phyloP scores from a whole-genome alignment of 2,113 vertebrate species.

The Heterotilapia buettikoferi region DNA sequence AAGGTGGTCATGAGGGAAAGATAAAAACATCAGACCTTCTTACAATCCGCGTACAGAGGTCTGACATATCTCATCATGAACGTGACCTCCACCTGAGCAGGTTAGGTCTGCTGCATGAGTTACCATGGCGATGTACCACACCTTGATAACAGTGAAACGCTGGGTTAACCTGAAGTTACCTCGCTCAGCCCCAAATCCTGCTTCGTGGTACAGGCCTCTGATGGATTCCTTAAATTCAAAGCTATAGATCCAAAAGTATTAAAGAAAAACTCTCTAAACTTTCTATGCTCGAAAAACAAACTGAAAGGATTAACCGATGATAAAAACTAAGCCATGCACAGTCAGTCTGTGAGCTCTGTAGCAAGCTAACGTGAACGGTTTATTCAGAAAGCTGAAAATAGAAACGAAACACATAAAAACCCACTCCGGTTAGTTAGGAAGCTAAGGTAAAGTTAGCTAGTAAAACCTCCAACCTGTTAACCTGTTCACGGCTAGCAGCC shows the following conservation, averaged over 20 bases:
- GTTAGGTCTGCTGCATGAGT: neutral
- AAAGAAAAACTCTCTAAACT: neutral
- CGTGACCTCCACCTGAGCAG: neutral
- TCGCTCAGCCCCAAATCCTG: fast-evolving
- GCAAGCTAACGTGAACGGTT: neutral
- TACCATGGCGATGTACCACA: neutral
- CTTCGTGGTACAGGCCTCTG: neutral
- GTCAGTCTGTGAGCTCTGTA: neutral
- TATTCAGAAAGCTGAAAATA: neutral
- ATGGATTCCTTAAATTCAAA: neutral
- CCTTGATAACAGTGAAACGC: neutral
- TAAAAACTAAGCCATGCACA: neutral
- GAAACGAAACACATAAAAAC: neutral
- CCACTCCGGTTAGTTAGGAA: neutral
- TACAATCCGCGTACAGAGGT: neutral
- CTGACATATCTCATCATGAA: neutral
- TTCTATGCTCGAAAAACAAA: neutral
- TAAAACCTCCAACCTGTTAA: neutral
- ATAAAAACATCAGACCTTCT: neutral
- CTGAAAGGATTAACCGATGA: neutral
- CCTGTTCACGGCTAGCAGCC: neutral
- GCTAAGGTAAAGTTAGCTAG: neutral
- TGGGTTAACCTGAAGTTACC: neutral
- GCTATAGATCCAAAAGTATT: neutral
- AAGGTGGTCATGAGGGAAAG: fast-evolving